A percentile compares a stretch with the other conserved stretches of the same genome.
Conservation (phyloP, 2,797 vertebrate genomes). For the Silurus aristotelis region DNA sequence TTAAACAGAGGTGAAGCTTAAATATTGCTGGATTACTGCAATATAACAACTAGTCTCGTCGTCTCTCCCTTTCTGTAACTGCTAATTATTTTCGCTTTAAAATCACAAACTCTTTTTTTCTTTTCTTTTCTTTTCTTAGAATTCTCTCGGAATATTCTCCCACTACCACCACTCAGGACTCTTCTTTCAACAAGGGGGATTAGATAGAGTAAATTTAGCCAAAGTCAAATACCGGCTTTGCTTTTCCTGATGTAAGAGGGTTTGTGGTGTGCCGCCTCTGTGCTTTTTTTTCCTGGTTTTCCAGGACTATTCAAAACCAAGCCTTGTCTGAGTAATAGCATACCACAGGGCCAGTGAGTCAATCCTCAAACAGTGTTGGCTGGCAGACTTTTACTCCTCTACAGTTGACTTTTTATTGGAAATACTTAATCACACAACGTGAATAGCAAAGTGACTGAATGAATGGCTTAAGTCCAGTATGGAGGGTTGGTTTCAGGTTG, state of each 20-base stretch:
- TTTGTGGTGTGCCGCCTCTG: constrained; percentile 7
- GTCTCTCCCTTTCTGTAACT: background rate
- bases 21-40: background rate
- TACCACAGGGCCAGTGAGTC: constrained; percentile 43
- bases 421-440: constrained; percentile 7
- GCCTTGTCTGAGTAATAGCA: constrained; percentile 42
- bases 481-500: constrained; percentile 54
- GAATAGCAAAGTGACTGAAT: background rate
- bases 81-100: background rate
- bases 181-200: background rate
- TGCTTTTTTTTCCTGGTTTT: constrained; percentile 29
- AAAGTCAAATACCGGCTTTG: constrained; percentile 5
- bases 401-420: background rate
- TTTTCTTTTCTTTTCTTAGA: too few relatives aligned
- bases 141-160: background rate
- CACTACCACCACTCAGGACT: background rate
- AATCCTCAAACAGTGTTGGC: constrained; percentile 41
- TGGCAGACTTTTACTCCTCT: constrained; percentile 23
- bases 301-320: constrained; percentile 27
- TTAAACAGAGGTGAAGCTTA: background rate
- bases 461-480: background rate
- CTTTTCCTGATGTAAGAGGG: constrained; percentile 9
- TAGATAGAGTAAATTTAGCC: background rate
- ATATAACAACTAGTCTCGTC: background rate
- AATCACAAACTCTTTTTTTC: background rate